These are phyloP conservation scores for Vanessa tameamea DNA, from an alignment of 1,140 invertebrate species.

Conservation along the genomic window DNA sequence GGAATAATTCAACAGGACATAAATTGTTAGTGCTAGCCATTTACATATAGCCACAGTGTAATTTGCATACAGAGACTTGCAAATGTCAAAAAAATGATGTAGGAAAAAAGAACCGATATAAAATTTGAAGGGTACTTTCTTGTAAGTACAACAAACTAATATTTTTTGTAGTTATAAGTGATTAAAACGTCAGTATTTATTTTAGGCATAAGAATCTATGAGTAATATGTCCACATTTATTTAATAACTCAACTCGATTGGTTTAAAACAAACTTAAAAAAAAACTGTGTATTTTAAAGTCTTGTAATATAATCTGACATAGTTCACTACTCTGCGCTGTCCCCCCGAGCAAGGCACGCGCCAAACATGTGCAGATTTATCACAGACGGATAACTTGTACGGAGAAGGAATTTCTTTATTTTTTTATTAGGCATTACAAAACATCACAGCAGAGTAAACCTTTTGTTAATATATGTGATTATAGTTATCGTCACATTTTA, in stretches of 20 bases:
- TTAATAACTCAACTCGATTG: too few relatives aligned
- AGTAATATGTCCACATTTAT: too few relatives aligned
- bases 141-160: too few relatives aligned
- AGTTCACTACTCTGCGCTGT: constrained; percentile 35
- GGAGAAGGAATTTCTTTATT: constrained; percentile 25
- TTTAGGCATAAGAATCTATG: too few relatives aligned
- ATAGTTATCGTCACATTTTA: too few relatives aligned
- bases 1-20: constrained; percentile 62
- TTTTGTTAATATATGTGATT: not conserved
- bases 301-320: not conserved
- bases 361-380: constrained; percentile 55
- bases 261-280: too few relatives aligned
- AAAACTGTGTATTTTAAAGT: too few relatives aligned
- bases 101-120: too few relatives aligned
- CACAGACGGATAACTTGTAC: constrained; percentile 21
- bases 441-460: not conserved
- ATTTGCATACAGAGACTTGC: not conserved
- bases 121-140: too few relatives aligned
- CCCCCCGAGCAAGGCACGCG: constrained; percentile 42
- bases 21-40: constrained; percentile 51
- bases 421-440: not conserved
- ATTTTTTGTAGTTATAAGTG: too few relatives aligned
- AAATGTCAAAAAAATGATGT: not conserved
- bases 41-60: constrained; percentile 50
- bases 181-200: too few relatives aligned